phyloP scores from a whole-genome alignment of 2,113 vertebrate species.

The Noctilio leporinus region DNA sequence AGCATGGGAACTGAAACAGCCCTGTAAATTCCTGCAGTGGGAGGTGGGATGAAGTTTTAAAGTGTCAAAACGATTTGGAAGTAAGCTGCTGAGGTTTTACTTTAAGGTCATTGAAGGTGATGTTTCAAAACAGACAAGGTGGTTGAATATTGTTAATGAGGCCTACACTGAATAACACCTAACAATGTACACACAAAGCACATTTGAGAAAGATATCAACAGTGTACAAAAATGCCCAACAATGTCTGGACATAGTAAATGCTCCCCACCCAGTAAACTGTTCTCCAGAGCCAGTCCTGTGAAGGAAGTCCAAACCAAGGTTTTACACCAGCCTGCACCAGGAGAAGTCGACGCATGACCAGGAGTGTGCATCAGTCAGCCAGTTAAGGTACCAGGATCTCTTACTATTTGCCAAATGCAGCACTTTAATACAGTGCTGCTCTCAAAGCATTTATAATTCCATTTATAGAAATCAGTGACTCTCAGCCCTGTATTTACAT shows the following conservation, averaged over 20 bases:
- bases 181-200: neutral
- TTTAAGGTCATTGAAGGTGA: neutral
- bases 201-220: neutral
- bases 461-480: neutral
- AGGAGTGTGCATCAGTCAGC: neutral
- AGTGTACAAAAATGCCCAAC: neutral
- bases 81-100: no score
- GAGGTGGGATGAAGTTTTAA: accelerated
- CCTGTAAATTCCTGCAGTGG: no score
- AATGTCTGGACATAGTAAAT: neutral
- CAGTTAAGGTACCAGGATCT: neutral
- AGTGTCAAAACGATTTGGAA: neutral
- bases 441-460: neutral
- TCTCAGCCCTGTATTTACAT: neutral
- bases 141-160: neutral
- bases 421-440: neutral
- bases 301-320: neutral
- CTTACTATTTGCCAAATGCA: neutral
- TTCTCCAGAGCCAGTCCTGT: neutral
- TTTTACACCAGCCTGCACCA: neutral
- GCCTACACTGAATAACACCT: neutral
- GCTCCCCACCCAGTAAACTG: neutral
- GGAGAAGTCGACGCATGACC: neutral
- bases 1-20: neutral
- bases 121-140: neutral